phyloP scores from a whole-genome alignment of 2,797 vertebrate species.

The Loriculus beryllinus region DNA sequence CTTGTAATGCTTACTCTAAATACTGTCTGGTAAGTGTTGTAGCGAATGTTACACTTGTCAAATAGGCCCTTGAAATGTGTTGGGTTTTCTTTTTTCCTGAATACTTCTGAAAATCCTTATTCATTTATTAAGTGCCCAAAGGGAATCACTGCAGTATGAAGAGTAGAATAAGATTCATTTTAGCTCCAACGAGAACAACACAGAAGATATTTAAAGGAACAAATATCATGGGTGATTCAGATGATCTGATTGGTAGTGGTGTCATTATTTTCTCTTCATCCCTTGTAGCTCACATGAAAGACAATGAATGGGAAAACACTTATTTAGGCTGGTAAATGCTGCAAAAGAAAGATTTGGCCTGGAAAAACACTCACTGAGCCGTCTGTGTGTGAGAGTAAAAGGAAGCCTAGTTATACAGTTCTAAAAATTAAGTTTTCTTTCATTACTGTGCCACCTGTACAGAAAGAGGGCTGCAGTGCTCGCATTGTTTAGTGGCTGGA shows the following conservation, averaged over 20 bases:
- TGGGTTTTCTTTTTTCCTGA: background rate
- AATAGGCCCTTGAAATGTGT: background rate
- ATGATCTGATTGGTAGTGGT: background rate
- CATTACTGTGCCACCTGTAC: background rate
- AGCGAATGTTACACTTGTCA: background rate
- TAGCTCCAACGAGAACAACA: conserved; percentile 14
- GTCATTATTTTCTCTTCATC: conserved; percentile 22
- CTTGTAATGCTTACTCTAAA: background rate
- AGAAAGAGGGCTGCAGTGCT: background rate
- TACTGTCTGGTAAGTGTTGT: background rate
- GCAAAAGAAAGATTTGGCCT: background rate
- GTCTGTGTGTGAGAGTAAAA: background rate
- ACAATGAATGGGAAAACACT: fast-evolving
- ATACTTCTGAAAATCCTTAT: conserved; percentile 6
- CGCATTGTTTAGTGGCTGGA: background rate
- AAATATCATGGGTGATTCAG: background rate
- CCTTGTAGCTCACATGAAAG: background rate
- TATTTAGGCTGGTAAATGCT: background rate
- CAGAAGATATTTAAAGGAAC: conserved; percentile 5
- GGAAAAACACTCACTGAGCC: background rate
- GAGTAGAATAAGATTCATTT: background rate
- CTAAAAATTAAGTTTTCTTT: background rate
- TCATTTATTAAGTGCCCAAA: conserved; percentile 31
- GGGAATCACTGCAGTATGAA: background rate
- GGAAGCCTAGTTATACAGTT: background rate